Evolutionary conservation across 2,888 invertebrate species (phyloP), one percentile per base, ranked within the genome.

Genomic region (Rotaria magnacalcarata): DNA sequence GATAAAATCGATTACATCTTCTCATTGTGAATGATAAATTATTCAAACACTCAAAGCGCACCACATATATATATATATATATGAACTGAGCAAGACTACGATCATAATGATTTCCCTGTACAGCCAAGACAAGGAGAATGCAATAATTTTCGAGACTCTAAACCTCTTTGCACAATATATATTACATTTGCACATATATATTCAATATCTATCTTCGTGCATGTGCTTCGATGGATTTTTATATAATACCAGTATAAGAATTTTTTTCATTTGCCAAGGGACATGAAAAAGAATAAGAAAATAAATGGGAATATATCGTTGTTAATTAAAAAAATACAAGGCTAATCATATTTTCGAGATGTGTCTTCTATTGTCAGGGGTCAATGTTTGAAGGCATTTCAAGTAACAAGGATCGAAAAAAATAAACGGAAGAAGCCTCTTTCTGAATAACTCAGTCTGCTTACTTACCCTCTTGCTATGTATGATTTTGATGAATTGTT

Each of bases 1-100:
- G 58, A 60, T 60, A 60, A 60, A 60, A 60, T n/a, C 27, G 58
- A 60, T 60, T 60, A 60, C 58, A 60, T 60, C 58, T 60, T 60
- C 27, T 60, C 58, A 60, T 27, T n/a, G 2, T 60, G 4, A 60
- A 60, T 60, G 27, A 60, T 60, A 60, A 60, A 60, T 60, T 27
- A 60, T 60, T 60, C n/a, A 27, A 27, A 60, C 58, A 60, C 58
- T 60, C n/a, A 60, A 11, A 27, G 6, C 14, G 10, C n/a, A 58
- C n/a, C 10, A n/a, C 6, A 27, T 60, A 60, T 14, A 60, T 14
- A 21, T 54, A 19, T 8, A 54, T 21, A 19, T 21, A 54, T 54
- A 21, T 54, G 21, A 11, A 58, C 58, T 24, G 10, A 58, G 10
- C n/a, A 58, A 10, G 10, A 58, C 58, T 10, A 60, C 27, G n/a